Base-by-base conservation (phyloP, 92 coral and sea anemone genomes). In the Plumapathes pennacea region DNA sequence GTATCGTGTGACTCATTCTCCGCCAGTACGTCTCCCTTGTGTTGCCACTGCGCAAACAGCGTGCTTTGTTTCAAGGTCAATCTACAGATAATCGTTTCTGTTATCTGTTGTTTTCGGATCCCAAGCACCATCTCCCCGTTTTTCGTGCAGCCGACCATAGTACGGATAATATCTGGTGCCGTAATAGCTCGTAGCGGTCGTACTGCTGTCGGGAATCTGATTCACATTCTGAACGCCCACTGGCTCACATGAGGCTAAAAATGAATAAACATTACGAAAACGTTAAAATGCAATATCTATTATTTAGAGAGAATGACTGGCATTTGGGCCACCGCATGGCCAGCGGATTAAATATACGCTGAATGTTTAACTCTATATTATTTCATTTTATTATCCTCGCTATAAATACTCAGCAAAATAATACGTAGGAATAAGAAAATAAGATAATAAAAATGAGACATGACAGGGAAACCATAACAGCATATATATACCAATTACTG, bases 41-140 rank as follows among this genome's bases (percentile, higher is more conserved):
- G 64, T 57, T 4, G 64, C 50, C 64, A 57, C 38, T 1, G 67
- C 67, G 46, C 67, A 60, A 45, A 60, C 50, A 30, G 0, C 0
- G 1, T 17, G 41, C 28, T 29, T n/a, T n/a, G n/a, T n/a, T n/a
- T n/a, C n/a, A n/a, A n/a, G n/a, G 22, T 60, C 67, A 44, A 60
- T 50, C 30, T 57, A 38, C 27, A 57, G 64, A 17, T 25, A 58
- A 36, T 13, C 65, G 28, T 50, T 42, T 29, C 66, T 41, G 67
- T 60, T 33, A 2, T 6, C 0, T 19, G 0, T n/a, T 20, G 38
- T 29, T 32, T 4, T 42, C 23, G 67, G 1, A 12, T 43, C 30
- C 67, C 67, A 60, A 0, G 0, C 54, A 27, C 41, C 41, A 1
- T 0, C 0, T 9, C 54, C 42, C 40, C 67, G 43, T 5, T 0